Conservation (phyloP, 2,797 vertebrate genomes). For the Dermochelys coriacea region DNA sequence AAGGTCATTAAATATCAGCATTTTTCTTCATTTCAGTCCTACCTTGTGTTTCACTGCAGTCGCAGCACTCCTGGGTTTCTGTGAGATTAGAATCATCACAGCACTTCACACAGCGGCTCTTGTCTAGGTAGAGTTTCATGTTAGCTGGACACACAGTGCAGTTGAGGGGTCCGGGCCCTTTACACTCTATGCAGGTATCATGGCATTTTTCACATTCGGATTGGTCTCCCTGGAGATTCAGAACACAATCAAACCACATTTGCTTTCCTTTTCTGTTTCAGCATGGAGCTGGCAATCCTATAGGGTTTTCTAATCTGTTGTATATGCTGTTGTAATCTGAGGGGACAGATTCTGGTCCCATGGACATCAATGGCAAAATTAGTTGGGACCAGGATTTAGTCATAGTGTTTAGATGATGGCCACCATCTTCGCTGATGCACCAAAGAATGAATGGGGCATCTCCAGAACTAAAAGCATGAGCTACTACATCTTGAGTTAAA, state of each 20-base stretch:
- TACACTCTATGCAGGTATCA: slow-evolving; percentile 87
- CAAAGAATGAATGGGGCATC: neutral
- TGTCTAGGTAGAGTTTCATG: slow-evolving; percentile 80
- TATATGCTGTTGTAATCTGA: neutral
- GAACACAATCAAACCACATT: neutral
- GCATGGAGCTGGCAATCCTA: neutral
- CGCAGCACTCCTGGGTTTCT: slow-evolving; percentile 85
- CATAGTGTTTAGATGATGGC: neutral
- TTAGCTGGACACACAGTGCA: slow-evolving; percentile 87
- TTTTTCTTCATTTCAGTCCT: neutral
- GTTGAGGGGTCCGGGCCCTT: slow-evolving; percentile 85
- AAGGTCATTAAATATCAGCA: neutral
- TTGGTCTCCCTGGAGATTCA: slow-evolving; percentile 69
- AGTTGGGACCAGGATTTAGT: neutral
- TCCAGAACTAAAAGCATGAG: neutral
- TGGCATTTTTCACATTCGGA: slow-evolving; percentile 85
- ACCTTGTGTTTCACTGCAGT: slow-evolving; percentile 85
- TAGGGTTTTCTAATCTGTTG: too few relatives aligned
- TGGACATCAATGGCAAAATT: neutral
- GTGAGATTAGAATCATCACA: slow-evolving; percentile 71
- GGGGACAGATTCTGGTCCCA: neutral
- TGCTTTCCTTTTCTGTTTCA: neutral
- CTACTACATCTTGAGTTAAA: neutral
- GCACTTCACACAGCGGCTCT: slow-evolving; percentile 89
- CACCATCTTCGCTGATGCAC: neutral